Percentiles rank a stretch among this genome's conserved stretches.
These are phyloP conservation scores for Ernsta delagoae DNA, from an alignment of 2,888 invertebrate species.

Conservation along the genomic window DNA sequence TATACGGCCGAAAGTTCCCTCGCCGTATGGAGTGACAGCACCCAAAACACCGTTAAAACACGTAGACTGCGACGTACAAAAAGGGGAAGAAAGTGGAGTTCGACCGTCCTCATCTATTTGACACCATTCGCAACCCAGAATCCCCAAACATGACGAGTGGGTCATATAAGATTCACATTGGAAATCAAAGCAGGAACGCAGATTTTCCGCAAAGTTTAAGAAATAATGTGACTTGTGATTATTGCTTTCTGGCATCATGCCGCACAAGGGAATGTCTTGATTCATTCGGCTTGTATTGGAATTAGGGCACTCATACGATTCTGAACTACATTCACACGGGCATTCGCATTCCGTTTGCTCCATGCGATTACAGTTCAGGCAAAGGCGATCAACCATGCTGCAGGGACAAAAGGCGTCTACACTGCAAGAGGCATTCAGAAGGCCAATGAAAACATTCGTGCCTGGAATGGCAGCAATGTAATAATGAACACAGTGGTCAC, in stretches of 20 bases:
- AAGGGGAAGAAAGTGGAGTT: slow-evolving; percentile 87
- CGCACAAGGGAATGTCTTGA: slow-evolving; percentile 72
- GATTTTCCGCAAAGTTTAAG: slow-evolving; percentile 78
- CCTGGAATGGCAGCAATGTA: slow-evolving; percentile 91
- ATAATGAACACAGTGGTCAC: slow-evolving; percentile 95
- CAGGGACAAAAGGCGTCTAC: slow-evolving; percentile 96
- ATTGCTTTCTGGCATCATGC: slow-evolving; percentile 76
- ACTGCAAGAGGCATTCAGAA: slow-evolving; percentile 95
- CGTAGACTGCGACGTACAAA: slow-evolving; percentile 91
- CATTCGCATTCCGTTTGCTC: slow-evolving; percentile 98
- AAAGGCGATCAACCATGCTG: slow-evolving; percentile 94
- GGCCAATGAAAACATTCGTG: slow-evolving; percentile 95
- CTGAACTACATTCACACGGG: slow-evolving; percentile 94
- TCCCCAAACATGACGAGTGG: slow-evolving; percentile 88
- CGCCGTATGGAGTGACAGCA: slow-evolving; percentile 92
- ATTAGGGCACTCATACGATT: slow-evolving; percentile 69
- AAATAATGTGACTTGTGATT: slow-evolving; percentile 80
- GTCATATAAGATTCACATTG: slow-evolving; percentile 88
- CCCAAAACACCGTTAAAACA: slow-evolving; percentile 96
- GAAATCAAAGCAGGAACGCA: slow-evolving; percentile 88
- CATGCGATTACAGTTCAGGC: slow-evolving; percentile 96
- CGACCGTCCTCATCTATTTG: slow-evolving; percentile 90
- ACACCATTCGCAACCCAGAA: slow-evolving; percentile 97
- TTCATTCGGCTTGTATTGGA: slow-evolving; percentile 60
- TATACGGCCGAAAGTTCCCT: slow-evolving; percentile 84